Percentiles rank a stretch among this genome's conserved stretches.
These are phyloP conservation scores for Sogatella furcifera DNA, from an alignment of 1,140 invertebrate genomes.

Conservation along the genomic window DNA sequence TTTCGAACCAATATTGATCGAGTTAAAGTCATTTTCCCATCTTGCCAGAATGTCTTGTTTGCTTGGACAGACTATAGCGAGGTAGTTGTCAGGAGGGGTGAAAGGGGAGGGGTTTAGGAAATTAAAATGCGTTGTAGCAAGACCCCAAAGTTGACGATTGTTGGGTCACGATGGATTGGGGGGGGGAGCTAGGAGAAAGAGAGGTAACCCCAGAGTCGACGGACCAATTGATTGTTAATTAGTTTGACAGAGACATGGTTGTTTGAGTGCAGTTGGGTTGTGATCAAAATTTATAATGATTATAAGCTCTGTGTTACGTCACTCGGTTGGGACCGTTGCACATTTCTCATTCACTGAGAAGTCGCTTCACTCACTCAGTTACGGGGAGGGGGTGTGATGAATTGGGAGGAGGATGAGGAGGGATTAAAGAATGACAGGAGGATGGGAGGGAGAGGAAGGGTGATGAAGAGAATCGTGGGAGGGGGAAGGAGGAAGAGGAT, in stretches of 20 bases:
- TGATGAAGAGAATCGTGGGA: background rate
- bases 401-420: background rate
- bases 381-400: background rate
- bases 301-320: background rate
- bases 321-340: too few relatives aligned
- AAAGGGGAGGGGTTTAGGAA: background rate
- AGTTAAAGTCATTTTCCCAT: too few relatives aligned
- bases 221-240: constrained; percentile 9
- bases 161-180: background rate
- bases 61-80: too few relatives aligned
- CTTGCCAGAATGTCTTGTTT: too few relatives aligned
- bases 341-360: too few relatives aligned
- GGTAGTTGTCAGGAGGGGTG: too few relatives aligned
- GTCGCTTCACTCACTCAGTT: background rate
- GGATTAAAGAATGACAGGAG: too few relatives aligned
- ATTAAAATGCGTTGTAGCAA: constrained; percentile 9
- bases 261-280: constrained; percentile 5
- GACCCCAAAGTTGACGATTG: background rate
- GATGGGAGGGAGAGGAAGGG: background rate
- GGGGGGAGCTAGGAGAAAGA: background rate
- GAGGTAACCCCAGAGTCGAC: background rate
- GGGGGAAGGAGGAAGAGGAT: background rate
- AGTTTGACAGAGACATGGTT: constrained; percentile 6
- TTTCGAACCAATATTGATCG: too few relatives aligned
- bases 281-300: constrained; percentile 3